These are phyloP conservation scores for Myotis brandtii DNA, from an alignment of 2,113 vertebrate species.

Conservation along the genomic window DNA sequence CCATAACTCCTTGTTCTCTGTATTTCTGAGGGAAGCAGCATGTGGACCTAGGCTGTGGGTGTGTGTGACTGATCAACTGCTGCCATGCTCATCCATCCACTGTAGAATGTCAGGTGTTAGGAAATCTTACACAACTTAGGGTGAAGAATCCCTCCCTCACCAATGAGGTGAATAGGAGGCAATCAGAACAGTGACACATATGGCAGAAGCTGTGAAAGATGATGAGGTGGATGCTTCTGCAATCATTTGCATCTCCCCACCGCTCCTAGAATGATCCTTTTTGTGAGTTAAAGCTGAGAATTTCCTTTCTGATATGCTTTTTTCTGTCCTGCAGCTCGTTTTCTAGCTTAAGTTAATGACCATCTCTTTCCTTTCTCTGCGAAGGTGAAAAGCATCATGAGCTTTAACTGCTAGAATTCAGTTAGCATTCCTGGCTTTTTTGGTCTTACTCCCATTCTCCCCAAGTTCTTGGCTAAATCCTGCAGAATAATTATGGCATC, in stretches of 20 bases:
- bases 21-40: neutral
- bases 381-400: neutral
- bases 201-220: neutral
- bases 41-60: neutral
- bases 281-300: neutral
- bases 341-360: neutral
- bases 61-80: neutral
- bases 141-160: neutral
- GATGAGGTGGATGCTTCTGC: neutral
- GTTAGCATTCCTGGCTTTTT: neutral
- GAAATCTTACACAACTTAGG: neutral
- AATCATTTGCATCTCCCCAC: neutral
- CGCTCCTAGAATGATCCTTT: neutral
- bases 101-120: fast-evolving
- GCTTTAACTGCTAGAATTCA: neutral
- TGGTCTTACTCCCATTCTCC: neutral
- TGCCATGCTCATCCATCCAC: neutral
- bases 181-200: neutral
- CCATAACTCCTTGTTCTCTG: neutral
- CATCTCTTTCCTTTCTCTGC: neutral
- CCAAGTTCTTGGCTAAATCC: neutral
- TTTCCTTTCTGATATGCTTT: neutral
- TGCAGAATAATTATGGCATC: neutral
- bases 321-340: neutral
- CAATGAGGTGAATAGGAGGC: too few species aligned